These are phyloP conservation scores for Erpornis zantholeuca DNA, from an alignment of 2,113 vertebrate genomes.

Conservation along the genomic window DNA sequence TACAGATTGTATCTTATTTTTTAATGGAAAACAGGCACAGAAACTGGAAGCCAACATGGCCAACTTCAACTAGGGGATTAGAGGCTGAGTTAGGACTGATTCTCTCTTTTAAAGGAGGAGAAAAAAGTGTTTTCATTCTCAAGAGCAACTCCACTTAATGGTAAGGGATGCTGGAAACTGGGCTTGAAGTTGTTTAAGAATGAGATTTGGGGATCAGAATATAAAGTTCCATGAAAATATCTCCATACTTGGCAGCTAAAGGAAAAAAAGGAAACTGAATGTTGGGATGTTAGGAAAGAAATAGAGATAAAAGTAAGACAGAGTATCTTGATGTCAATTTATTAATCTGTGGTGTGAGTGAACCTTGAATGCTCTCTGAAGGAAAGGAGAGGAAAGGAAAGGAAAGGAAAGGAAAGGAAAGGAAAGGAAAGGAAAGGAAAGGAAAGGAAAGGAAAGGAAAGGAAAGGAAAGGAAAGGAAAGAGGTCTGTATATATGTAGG, in stretches of 20 bases:
- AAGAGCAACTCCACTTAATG: neutral
- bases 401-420: neutral
- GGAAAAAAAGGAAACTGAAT: neutral
- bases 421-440: too few species aligned
- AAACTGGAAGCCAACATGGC: neutral
- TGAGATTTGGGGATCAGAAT: neutral
- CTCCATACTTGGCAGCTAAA: neutral
- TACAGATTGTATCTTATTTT: neutral
- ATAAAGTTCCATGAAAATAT: neutral
- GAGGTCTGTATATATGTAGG: rapidly evolving
- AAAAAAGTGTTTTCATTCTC: neutral
- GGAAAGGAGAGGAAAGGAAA: too few species aligned
- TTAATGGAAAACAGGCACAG: neutral
- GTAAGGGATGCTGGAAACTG: neutral
- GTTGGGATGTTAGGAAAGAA: neutral
- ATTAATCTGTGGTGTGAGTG: rapidly evolving
- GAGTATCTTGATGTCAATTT: neutral
- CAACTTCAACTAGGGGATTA: neutral
- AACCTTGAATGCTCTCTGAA: neutral
- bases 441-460: too few species aligned
- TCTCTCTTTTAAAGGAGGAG: neutral
- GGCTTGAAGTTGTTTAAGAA: neutral
- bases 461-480: too few species aligned
- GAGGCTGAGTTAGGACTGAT: neutral
- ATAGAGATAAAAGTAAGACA: neutral